phyloP scores from a whole-genome alignment of 2,888 invertebrate genomes.

The Selenia dentaria region DNA sequence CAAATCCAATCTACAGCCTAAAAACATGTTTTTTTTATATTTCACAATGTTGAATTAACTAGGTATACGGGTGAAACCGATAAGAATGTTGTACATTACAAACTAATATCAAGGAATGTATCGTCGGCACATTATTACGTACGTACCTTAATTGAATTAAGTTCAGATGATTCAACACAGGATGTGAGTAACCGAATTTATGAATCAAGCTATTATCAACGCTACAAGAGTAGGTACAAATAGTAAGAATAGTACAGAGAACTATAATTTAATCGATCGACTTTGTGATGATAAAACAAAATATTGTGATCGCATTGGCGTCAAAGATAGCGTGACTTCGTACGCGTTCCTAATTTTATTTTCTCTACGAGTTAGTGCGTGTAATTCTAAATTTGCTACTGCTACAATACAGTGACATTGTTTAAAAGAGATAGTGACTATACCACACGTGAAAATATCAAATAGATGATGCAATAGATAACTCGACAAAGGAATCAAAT shows the following conservation, averaged over 20 bases:
- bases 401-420: not conserved
- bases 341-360: too few species aligned
- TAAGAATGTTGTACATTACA: too few species aligned
- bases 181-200: constrained; percentile 62
- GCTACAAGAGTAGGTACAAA: constrained; percentile 9
- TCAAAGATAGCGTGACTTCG: too few species aligned
- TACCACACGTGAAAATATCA: constrained; percentile 5
- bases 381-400: not conserved
- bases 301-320: too few species aligned
- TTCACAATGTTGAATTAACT: too few species aligned
- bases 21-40: too few species aligned
- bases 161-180: constrained; percentile 40
- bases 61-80: too few species aligned
- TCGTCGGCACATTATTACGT: constrained; percentile 11
- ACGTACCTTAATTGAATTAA: constrained; percentile 24
- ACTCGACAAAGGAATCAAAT: constrained; percentile 7
- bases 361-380: not conserved
- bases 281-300: too few species aligned
- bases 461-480: constrained; percentile 13
- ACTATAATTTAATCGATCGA: too few species aligned
- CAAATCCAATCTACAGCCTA: too few species aligned
- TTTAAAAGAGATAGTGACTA: not conserved
- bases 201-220: constrained; percentile 67
- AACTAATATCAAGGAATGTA: not conserved
- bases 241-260: constrained; percentile 9